Conservation (phyloP, 2,113 vertebrate genomes). For the Oncorhynchus nerka region DNA sequence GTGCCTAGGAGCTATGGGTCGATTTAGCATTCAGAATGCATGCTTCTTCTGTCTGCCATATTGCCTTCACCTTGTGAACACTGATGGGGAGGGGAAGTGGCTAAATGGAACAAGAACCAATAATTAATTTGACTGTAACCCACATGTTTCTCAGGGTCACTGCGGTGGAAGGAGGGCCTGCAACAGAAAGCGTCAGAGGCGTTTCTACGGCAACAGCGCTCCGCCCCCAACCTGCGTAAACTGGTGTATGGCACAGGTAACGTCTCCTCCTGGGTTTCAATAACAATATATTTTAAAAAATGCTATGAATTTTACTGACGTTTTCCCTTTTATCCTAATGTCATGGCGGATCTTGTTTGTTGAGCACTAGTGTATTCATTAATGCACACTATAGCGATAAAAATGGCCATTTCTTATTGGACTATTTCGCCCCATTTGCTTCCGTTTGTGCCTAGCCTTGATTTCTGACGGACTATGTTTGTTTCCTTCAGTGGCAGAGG, state of each 20-base stretch:
- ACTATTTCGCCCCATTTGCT: no score
- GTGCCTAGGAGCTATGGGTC: no score
- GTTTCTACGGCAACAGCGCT: slow-evolving; percentile 84
- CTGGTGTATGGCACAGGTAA: slow-evolving; percentile 90
- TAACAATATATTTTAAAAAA: no score
- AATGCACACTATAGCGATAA: no score
- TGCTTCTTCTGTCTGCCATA: neutral
- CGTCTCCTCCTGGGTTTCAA: neutral
- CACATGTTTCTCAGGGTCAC: slow-evolving; percentile 71
- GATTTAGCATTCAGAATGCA: no score
- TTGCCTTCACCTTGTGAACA: neutral
- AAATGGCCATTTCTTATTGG: no score
- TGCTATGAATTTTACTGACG: no score
- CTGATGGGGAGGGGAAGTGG: neutral
- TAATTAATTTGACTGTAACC: neutral
- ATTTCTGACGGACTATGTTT: neutral
- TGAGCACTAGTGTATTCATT: no score
- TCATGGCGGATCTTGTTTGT: no score
- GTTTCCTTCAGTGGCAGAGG: slow-evolving; percentile 64
- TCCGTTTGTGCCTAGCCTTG: neutral
- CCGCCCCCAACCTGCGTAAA: slow-evolving; percentile 87
- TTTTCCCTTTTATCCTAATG: no score
- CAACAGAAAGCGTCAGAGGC: slow-evolving; percentile 85
- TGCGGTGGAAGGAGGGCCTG: slow-evolving; percentile 94
- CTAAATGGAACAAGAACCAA: neutral